Evolutionary conservation across 1,140 invertebrate species (phyloP).

Genomic region (Brachionus plicatilis): DNA sequence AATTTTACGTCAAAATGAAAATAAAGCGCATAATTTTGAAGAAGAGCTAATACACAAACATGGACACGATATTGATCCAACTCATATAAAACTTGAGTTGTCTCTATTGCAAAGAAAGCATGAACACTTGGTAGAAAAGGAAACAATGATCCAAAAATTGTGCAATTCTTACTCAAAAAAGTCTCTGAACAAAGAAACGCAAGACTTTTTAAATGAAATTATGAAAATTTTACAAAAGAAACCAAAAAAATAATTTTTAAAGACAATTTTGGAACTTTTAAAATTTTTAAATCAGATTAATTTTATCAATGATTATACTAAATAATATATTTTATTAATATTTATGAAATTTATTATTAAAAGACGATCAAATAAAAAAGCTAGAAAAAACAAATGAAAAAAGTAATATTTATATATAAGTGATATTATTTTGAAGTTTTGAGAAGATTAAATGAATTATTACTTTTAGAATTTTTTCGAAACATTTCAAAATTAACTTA

Average conservation of each 20-base stretch:
- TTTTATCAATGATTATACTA: no score
- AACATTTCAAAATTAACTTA: no score
- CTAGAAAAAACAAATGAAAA: no score
- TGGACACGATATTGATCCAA: slow-evolving; percentile 39
- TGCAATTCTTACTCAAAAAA: slow-evolving; percentile 17
- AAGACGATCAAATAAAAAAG: no score
- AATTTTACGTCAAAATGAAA: slow-evolving; percentile 47
- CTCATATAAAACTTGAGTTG: slow-evolving; percentile 51
- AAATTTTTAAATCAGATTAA: neutral
- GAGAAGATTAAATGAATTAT: no score
- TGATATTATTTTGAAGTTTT: no score
- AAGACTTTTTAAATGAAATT: neutral
- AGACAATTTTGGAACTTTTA: neutral
- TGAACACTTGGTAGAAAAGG: slow-evolving; percentile 52
- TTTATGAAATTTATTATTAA: no score
- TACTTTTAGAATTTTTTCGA: no score
- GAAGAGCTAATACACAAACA: slow-evolving; percentile 46
- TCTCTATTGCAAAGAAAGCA: slow-evolving; percentile 52
- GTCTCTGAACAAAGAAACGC: neutral
- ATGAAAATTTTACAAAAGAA: slow-evolving; percentile 2
- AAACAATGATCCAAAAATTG: slow-evolving; percentile 49
- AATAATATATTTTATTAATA: no score
- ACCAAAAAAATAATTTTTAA: slow-evolving; percentile 18
- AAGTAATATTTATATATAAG: no score
- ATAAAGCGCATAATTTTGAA: slow-evolving; percentile 46